These are phyloP conservation scores for Andrena hattorfiana DNA, from an alignment of 2,888 invertebrate species.

Conservation along the genomic window DNA sequence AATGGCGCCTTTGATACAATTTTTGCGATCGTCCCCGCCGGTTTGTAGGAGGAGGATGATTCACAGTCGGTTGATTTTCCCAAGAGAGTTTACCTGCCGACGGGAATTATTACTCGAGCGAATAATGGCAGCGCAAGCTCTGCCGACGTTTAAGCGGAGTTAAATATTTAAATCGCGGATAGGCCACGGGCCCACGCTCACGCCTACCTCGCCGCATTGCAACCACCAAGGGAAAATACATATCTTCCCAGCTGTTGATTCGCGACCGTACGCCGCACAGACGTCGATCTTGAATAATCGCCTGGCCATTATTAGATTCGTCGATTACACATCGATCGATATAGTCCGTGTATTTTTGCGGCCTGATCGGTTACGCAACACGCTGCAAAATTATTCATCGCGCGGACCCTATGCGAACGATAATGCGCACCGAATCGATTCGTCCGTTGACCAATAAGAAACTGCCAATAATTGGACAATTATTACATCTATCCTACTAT, in stretches of 20 bases:
- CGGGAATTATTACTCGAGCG: conserved; percentile 61
- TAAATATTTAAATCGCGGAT: conserved; percentile 70
- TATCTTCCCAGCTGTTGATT: conserved; percentile 48
- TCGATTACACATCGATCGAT: conserved; percentile 60
- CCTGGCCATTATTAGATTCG: conserved; percentile 57
- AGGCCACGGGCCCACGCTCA: conserved; percentile 62
- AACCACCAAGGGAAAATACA: conserved; percentile 41
- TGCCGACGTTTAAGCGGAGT: conserved; percentile 59
- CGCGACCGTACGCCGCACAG: conserved; percentile 31
- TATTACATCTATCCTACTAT: too few relatives aligned
- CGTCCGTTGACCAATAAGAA: not conserved
- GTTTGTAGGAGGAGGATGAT: conserved; percentile 52
- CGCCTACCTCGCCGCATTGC: conserved; percentile 51
- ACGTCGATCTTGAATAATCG: conserved; percentile 63
- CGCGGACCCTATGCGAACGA: not conserved
- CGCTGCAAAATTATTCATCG: conserved; percentile 25
- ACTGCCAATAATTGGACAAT: too few relatives aligned
- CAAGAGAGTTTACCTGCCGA: conserved; percentile 52
- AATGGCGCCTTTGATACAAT: not conserved
- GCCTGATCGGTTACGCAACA: conserved; percentile 35
- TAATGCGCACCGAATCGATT: not conserved
- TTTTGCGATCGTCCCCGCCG: conserved; percentile 6
- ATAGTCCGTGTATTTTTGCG: conserved; percentile 49
- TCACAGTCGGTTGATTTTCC: conserved; percentile 63
- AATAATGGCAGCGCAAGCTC: conserved; percentile 57